Evolutionary conservation across 1,140 invertebrate genomes (phyloP), one percentile per base, ranked within the genome.

Genomic region (Adelges cooleyi): DNA sequence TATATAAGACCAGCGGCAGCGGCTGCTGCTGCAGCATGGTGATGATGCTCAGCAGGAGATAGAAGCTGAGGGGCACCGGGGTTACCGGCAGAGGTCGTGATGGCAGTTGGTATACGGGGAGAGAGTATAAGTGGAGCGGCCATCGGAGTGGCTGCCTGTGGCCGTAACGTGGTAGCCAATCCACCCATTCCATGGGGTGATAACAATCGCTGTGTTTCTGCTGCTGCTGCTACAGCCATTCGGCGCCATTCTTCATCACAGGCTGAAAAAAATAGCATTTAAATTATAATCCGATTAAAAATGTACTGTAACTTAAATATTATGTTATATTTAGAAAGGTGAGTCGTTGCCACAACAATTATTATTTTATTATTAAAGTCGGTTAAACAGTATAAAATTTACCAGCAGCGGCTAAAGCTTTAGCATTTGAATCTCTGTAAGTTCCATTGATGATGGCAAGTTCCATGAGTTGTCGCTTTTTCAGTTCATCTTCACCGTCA

Each of bases 391-490:
- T 38, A n/a, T 33, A 3, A 29, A 33, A 67, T 71, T 71, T 79
- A 82, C 81, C 82, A 79, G 82, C 77, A 74, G 84, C 83, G 70
- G 85, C 83, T 67, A 84, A 83, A 70, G 85, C 86, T 78, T 92
- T 92, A 71, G 87, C 84, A 73, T 88, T 92, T 48, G 89, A 92
- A 77, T 98, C 95, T 77, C 95, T 85, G 80, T 98, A 99, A 36
- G 97, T 99, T 73, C 97, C 97, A 75, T 99, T 99, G 72, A 99
- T 98, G 70, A 99, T 99, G 70, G 97, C 96, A 75, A 99, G 80
- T 79, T 99, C 96, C 95, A 99, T 99, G 53, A 99, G 81, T 78
- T 99, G 97, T 74, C 95, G 86, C 77, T 98, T 98, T 82, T 99
- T 99, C 71, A 99, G 80, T 76, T 99, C 95, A 80, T 99, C 97